Evolutionary conservation across 2,797 vertebrate genomes (phyloP), one percentile per base, ranked within the genome.

Genomic region (Prunella strophiata): DNA sequence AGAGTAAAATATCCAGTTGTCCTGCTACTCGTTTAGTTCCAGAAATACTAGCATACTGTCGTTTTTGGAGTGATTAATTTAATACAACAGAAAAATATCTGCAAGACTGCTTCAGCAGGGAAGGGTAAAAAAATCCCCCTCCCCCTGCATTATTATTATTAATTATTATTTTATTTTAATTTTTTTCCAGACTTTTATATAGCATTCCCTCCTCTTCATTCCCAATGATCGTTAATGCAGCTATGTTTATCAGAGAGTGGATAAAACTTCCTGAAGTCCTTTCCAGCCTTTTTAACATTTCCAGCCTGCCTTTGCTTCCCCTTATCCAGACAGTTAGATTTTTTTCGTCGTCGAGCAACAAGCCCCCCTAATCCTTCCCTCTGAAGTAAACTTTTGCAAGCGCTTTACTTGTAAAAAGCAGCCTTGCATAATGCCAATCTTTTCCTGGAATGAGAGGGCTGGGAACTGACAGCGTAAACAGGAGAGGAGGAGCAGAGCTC

Each of bases 1-100:
- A 81, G 5, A 84, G 58, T 45, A 77, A 95, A 95, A 91, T 70
- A 94, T 79, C 83, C 88, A 67, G 79, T 95, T 97, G 90, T 93
- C 93, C 88, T 89, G 72, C 36, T 85, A 79, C 52, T 93, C 2
- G 5, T 79, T 94, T 80, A 89, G 43, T 47, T 94, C 25, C 55
- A 70, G 76, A 79, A 92, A 91, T 58, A n/a, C 30, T 73, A 85
- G 43, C 51, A n/a, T 76, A 54, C 61, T 62, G 11, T 76, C n/a
- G 15, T 75, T 80, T 83, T 66, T 79, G 58, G n/a, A 68, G 38
- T 7, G 10, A 42, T 32, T 22, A 38, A 25, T 74, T 81, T 43
- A 55, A 73, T 70, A 38, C 47, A 62, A 61, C 30, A 67, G 10
- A 91, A 40, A 71, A 93, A 81, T 42, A n/a, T 25, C 20, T 4